These are phyloP conservation scores for Halcyon senegalensis DNA, from an alignment of 2,113 vertebrate genomes.

Conservation along the genomic window DNA sequence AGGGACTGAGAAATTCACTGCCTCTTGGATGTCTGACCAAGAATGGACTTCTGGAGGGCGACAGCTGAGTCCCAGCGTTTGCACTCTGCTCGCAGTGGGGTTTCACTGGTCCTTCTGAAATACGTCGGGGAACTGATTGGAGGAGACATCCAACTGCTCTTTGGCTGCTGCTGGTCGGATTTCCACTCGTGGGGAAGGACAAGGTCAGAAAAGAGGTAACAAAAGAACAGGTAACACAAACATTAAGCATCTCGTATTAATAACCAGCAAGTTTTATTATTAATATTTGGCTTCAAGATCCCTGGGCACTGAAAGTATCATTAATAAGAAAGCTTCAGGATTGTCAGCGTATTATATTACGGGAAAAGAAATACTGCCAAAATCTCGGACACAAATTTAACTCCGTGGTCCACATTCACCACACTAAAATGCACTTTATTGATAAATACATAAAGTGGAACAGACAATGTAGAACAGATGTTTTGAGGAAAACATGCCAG, in stretches of 20 bases:
- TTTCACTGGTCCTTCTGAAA: not conserved
- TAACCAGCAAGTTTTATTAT: not conserved
- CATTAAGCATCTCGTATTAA: not conserved
- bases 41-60: not conserved
- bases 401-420: not conserved
- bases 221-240: not conserved
- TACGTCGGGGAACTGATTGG: not conserved
- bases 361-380: not conserved
- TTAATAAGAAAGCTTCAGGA: not conserved
- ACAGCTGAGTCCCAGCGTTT: not conserved
- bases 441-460: not conserved
- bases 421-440: slow-evolving; percentile 39
- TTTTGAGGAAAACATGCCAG: not conserved
- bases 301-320: not conserved
- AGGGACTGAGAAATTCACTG: not conserved
- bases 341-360: not conserved
- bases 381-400: not conserved
- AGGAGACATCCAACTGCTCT: not conserved
- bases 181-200: not conserved
- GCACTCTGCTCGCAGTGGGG: not conserved
- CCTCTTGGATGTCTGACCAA: not conserved
- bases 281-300: not conserved
- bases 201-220: not conserved
- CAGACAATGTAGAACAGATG: not conserved
- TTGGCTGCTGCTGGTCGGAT: not conserved